Evolutionary conservation across 2,113 vertebrate species (phyloP).

Genomic region (Ciconia boyciana): DNA sequence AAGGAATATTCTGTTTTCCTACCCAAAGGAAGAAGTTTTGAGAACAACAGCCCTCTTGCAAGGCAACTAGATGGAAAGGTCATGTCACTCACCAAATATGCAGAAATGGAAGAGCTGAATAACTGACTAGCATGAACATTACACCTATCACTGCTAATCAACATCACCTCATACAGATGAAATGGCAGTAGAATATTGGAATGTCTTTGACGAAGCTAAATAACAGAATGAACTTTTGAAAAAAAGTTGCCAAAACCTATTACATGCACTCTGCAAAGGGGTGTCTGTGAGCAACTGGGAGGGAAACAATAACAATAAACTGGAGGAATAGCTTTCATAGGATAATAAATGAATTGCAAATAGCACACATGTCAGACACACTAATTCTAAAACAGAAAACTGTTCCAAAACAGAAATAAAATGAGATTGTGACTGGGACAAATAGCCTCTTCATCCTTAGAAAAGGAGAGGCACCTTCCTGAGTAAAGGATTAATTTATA

Average conservation of each 20-base stretch:
- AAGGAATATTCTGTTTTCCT: not conserved
- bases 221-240: not conserved
- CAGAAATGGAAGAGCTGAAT: conserved; percentile 5
- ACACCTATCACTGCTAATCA: conserved; percentile 7
- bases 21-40: not conserved
- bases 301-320: conserved; percentile 24
- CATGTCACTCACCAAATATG: not conserved
- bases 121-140: not conserved
- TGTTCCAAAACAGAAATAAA: conserved; percentile 4
- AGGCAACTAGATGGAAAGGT: not conserved
- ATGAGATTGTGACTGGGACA: not conserved
- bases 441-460: not conserved
- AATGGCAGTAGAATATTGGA: not conserved
- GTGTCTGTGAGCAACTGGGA: conserved; percentile 20
- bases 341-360: conserved; percentile 40
- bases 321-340: not conserved
- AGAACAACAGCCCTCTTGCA: not conserved
- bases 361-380: not conserved
- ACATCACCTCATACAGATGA: not conserved
- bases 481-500: not conserved
- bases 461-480: not conserved
- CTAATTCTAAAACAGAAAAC: not conserved
- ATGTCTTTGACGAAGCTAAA: conserved; percentile 4
- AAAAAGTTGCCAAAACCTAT: not conserved
- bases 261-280: not conserved